A percentile compares a stretch with the other conserved stretches of the same genome.
phyloP scores from a whole-genome alignment of 2,797 vertebrate genomes.

The Myripristis jacobus region DNA sequence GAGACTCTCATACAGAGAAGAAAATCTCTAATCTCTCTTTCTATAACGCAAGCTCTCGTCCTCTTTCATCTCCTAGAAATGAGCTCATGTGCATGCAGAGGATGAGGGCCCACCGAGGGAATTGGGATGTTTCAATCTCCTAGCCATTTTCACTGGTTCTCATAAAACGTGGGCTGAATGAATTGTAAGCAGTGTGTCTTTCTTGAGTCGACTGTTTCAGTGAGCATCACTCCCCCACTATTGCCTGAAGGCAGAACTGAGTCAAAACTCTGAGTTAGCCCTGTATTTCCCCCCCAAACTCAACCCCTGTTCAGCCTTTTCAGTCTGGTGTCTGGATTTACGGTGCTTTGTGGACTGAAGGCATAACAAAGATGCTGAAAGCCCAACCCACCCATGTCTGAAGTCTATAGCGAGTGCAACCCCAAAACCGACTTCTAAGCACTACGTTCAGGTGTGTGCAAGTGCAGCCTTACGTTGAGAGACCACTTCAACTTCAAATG shows the following conservation, averaged over 20 bases:
- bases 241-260: slow-evolving; percentile 51
- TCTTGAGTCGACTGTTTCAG: slow-evolving; percentile 32
- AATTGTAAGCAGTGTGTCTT: slow-evolving; percentile 47
- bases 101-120: slow-evolving; percentile 60
- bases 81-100: slow-evolving; percentile 56
- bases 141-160: slow-evolving; percentile 52
- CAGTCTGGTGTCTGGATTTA: slow-evolving; percentile 56
- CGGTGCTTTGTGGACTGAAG: slow-evolving; percentile 38
- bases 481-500: not conserved
- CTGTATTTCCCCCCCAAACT: slow-evolving; percentile 54
- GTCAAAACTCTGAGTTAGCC: slow-evolving; percentile 32
- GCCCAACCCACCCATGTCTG: slow-evolving; percentile 5
- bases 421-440: slow-evolving; percentile 18
- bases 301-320: slow-evolving; percentile 50
- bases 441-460: slow-evolving; percentile 19
- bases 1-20: slow-evolving; percentile 36
- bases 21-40: slow-evolving; percentile 59
- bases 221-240: slow-evolving; percentile 40
- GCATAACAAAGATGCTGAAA: not conserved
- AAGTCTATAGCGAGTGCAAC: slow-evolving; percentile 16
- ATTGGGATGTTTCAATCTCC: slow-evolving; percentile 63
- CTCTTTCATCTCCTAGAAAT: slow-evolving; percentile 69
- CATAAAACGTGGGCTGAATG: slow-evolving; percentile 64
- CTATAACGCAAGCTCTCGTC: slow-evolving; percentile 38
- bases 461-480: slow-evolving; percentile 4